Conservation (phyloP, 2,797 vertebrate genomes). For the Scolopax bukidnonensis region DNA sequence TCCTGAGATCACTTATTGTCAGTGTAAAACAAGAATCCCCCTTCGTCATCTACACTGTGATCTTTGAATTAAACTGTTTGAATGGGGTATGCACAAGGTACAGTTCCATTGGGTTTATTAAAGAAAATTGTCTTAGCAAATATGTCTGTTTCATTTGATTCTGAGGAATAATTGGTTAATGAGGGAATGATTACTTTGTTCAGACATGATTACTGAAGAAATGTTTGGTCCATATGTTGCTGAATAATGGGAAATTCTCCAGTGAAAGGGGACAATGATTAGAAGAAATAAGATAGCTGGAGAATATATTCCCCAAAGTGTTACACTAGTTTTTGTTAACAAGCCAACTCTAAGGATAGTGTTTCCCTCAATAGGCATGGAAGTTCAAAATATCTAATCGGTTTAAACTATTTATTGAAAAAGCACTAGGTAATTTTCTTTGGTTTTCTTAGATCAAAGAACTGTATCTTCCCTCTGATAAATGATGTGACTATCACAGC, state of each 20-base stretch:
- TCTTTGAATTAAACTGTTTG: constrained; percentile 65
- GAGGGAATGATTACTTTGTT: constrained; percentile 83
- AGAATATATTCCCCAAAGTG: constrained; percentile 80
- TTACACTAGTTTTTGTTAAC: constrained; percentile 72
- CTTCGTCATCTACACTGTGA: constrained; percentile 42
- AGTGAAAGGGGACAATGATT: constrained; percentile 80
- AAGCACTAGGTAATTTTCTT: constrained; percentile 51
- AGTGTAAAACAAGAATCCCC: constrained; percentile 65
- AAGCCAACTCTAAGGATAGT: constrained; percentile 72
- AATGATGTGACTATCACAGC: constrained; percentile 41
- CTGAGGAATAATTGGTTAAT: constrained; percentile 80
- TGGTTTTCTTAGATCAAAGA: constrained; percentile 67
- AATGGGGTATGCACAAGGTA: constrained; percentile 35
- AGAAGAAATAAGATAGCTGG: constrained; percentile 82
- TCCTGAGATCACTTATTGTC: constrained; percentile 71
- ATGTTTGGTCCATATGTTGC: constrained; percentile 81
- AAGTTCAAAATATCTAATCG: constrained; percentile 68
- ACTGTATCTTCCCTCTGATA: constrained; percentile 39
- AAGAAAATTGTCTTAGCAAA: constrained; percentile 79
- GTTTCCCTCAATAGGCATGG: constrained; percentile 59
- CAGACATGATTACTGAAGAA: constrained; percentile 80
- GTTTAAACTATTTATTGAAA: constrained; percentile 65
- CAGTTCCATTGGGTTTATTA: constrained; percentile 76
- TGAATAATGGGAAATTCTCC: constrained; percentile 80
- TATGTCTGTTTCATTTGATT: constrained; percentile 76